Evolutionary conservation across 23 tunicate genomes (phyloP).

Genomic region (Phallusia fumigata): DNA sequence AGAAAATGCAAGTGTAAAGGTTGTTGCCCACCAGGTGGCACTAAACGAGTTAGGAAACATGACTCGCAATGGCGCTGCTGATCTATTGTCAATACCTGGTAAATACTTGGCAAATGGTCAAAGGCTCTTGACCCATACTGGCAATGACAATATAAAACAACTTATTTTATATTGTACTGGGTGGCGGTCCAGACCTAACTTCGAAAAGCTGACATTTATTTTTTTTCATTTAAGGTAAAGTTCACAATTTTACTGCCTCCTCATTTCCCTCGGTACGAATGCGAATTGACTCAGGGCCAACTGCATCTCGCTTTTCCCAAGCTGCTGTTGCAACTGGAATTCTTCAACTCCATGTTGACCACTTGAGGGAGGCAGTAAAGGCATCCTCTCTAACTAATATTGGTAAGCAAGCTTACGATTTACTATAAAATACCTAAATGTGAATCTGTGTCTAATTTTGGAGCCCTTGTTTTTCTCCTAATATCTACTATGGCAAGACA

Average conservation of each 20-base stretch:
- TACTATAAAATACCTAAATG: too few relatives aligned
- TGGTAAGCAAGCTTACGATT: not conserved
- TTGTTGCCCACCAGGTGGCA: slow-evolving; percentile 32
- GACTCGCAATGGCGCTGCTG: slow-evolving; percentile 24
- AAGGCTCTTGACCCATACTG: too few relatives aligned
- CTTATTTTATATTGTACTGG: too few relatives aligned
- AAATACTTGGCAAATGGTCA: not conserved
- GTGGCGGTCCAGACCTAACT: too few relatives aligned
- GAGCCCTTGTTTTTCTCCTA: too few relatives aligned
- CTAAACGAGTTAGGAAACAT: slow-evolving; percentile 30
- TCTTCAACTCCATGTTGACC: slow-evolving; percentile 3
- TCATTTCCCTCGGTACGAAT: slow-evolving; percentile 1
- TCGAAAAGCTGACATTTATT: too few relatives aligned
- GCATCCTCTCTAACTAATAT: slow-evolving; percentile 22
- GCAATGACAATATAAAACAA: too few relatives aligned
- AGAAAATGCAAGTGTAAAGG: slow-evolving; percentile 12
- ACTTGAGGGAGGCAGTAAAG: slow-evolving; percentile 1
- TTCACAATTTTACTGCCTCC: not conserved
- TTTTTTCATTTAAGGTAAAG: not conserved
- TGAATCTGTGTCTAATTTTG: too few relatives aligned
- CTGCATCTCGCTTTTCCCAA: slow-evolving; percentile 18
- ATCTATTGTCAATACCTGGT: slow-evolving; percentile 13
- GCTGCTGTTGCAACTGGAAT: slow-evolving; percentile 16
- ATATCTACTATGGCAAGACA: too few relatives aligned
- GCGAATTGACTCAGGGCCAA: slow-evolving; percentile 20